phyloP scores from a whole-genome alignment of 2,113 vertebrate genomes.

The Hydrochoerus hydrochaeris region DNA sequence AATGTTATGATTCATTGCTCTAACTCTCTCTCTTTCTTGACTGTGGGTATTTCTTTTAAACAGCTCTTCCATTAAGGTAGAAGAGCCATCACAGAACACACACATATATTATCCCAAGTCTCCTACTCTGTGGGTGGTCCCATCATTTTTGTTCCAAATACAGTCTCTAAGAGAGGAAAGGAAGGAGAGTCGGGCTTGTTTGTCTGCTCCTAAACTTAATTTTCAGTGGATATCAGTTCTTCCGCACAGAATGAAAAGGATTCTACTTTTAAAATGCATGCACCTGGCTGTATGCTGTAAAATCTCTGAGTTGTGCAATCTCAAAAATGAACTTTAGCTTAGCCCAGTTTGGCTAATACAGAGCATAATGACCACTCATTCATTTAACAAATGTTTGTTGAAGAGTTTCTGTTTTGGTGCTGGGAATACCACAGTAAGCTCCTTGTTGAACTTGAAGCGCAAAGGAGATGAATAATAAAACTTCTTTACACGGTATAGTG shows the following conservation, averaged over 20 bases:
- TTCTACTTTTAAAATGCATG: neutral
- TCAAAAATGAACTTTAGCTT: conserved; percentile 3
- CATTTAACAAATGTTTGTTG: neutral
- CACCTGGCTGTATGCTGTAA: neutral
- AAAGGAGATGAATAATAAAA: neutral
- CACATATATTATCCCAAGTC: neutral
- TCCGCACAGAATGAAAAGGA: neutral
- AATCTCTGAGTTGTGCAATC: neutral
- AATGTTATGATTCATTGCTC: conserved; percentile 70
- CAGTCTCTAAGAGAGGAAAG: conserved; percentile 9
- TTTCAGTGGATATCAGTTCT: neutral
- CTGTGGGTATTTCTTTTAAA: conserved; percentile 60
- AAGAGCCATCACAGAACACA: neutral
- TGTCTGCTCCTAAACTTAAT: neutral
- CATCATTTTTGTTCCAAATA: conserved; percentile 22
- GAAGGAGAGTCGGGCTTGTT: neutral
- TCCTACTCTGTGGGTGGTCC: conserved; percentile 64
- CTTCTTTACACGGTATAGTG: neutral
- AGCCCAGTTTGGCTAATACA: neutral
- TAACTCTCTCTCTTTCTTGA: conserved; percentile 10
- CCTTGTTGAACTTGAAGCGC: neutral
- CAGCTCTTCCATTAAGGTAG: conserved; percentile 63
- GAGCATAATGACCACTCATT: conserved; percentile 9
- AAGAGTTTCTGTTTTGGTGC: neutral
- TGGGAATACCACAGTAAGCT: neutral